Evolutionary conservation across 2,797 vertebrate genomes (phyloP).

Genomic region (Tachyglossus aculeatus): DNA sequence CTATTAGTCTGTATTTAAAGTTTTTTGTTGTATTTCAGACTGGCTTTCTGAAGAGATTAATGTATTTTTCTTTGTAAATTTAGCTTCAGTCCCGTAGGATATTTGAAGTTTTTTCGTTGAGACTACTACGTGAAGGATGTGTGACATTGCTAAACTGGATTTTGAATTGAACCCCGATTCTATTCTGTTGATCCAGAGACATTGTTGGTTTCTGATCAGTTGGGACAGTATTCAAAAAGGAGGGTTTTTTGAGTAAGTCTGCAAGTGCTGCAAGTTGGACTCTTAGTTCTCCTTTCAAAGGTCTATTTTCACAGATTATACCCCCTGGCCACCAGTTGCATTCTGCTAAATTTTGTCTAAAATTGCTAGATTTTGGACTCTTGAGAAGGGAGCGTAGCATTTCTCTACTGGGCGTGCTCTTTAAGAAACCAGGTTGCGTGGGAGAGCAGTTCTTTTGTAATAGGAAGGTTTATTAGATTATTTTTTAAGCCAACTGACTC

Average conservation of each 20-base stretch:
- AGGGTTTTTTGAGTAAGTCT: background rate
- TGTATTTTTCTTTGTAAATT: slow-evolving; percentile 14
- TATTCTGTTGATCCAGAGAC: background rate
- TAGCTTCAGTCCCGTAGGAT: background rate
- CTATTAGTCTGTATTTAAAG: background rate
- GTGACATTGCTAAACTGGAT: background rate
- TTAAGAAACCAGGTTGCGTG: background rate
- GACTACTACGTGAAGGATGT: background rate
- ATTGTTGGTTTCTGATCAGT: background rate
- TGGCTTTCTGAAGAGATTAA: slow-evolving; percentile 9
- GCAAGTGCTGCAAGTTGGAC: background rate
- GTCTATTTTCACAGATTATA: background rate
- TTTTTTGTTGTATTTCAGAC: background rate
- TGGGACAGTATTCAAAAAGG: background rate
- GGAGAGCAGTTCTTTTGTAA: too few species aligned
- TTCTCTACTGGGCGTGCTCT: background rate
- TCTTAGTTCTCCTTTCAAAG: background rate
- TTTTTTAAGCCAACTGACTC: too few species aligned
- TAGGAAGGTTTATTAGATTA: too few species aligned
- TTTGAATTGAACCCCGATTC: background rate
- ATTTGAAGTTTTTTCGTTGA: background rate
- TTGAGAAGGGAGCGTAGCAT: background rate
- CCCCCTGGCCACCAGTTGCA: background rate
- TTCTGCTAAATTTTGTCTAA: background rate
- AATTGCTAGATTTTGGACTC: background rate